Evolutionary conservation across 1,140 invertebrate genomes (phyloP).

Genomic region (Atta texana): DNA sequence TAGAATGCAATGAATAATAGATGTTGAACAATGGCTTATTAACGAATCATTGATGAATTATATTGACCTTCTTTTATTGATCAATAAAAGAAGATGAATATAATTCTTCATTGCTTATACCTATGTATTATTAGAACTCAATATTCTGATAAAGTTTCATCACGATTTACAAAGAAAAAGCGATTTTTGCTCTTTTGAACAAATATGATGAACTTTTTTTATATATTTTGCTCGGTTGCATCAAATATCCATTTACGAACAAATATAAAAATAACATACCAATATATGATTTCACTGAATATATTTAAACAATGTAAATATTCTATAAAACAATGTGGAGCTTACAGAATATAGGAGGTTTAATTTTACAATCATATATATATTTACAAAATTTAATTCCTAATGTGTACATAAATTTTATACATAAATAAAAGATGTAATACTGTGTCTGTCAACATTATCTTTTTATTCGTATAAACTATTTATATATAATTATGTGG

Average conservation of each 20-base stretch:
- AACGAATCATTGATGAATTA: background rate
- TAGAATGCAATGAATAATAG: background rate
- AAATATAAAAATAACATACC: background rate
- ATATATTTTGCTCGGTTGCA: no score
- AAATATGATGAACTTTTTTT: background rate
- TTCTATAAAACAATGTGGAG: background rate
- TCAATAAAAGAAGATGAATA: background rate
- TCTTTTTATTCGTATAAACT: background rate
- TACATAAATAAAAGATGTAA: background rate
- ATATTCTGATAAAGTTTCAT: background rate
- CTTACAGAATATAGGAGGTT: background rate
- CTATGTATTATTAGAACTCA: background rate
- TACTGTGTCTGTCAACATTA: background rate
- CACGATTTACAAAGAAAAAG: conserved; percentile 1
- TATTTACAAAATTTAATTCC: conserved; percentile 21
- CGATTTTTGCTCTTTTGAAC: conserved; percentile 16
- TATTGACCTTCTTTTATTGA: background rate
- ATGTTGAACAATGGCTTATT: conserved; percentile 6
- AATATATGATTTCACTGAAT: background rate
- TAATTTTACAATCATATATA: conserved; percentile 24
- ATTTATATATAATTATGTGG: conserved; percentile 9
- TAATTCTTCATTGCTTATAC: background rate
- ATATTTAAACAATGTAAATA: background rate
- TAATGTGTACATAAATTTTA: background rate
- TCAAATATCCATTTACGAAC: background rate